Percentiles rank a stretch among this genome's conserved stretches.
These are phyloP conservation scores for Microcebus jonahi DNA, from an alignment of 2,113 vertebrate species.

Conservation along the genomic window DNA sequence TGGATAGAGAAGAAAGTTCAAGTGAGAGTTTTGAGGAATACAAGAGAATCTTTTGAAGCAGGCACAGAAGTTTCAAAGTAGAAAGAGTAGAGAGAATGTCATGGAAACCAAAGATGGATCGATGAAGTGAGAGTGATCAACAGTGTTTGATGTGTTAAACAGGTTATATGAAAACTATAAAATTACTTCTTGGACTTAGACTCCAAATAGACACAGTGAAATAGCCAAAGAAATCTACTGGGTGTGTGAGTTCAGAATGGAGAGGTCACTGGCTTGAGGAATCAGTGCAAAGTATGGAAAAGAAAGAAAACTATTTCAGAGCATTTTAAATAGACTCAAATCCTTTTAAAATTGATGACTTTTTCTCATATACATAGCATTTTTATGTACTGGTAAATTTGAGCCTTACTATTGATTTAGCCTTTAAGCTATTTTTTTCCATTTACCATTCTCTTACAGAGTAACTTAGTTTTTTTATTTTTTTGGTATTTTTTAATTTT, in stretches of 20 bases:
- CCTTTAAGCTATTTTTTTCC: neutral
- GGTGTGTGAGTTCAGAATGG: neutral
- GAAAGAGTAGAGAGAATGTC: neutral
- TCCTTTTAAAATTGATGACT: neutral
- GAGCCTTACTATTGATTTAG: neutral
- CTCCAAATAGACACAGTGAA: neutral
- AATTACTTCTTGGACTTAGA: neutral
- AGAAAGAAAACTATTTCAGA: constrained; percentile 1
- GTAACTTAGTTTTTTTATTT: neutral
- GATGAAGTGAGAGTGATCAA: neutral
- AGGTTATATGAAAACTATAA: neutral
- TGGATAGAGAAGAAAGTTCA: neutral
- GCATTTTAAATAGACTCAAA: neutral
- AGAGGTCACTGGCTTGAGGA: neutral
- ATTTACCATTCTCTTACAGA: neutral
- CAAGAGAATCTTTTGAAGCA: neutral
- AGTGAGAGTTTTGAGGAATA: neutral
- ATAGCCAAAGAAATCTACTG: neutral
- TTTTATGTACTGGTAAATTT: neutral
- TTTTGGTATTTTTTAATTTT: neutral
- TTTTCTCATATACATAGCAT: neutral
- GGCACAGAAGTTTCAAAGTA: neutral
- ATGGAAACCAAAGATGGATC: neutral
- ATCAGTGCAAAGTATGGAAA: neutral
- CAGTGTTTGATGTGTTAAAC: neutral